Percentiles rank a stretch among this genome's conserved stretches.
phyloP scores from a whole-genome alignment of 2,797 vertebrate species.

The Neopelma chrysocephalum region DNA sequence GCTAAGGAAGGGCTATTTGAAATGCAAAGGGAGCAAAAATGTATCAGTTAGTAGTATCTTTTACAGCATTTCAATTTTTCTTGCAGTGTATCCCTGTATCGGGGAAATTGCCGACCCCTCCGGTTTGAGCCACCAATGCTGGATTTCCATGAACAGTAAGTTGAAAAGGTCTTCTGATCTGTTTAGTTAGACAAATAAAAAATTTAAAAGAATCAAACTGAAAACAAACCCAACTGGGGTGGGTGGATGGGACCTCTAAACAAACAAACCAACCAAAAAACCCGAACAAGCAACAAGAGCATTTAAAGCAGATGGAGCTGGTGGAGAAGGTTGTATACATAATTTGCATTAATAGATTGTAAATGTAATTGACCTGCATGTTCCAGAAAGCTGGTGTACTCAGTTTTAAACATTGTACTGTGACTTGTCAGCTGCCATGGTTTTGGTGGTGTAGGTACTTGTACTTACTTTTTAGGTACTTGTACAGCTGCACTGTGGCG shows the following conservation, averaged over 20 bases:
- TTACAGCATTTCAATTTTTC: slow-evolving; percentile 59
- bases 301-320: background rate
- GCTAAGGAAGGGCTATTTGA: background rate
- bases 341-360: background rate
- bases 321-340: background rate
- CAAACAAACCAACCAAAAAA: background rate
- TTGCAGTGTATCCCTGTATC: slow-evolving; percentile 87
- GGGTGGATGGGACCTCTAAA: background rate
- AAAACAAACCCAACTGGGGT: background rate
- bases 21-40: background rate
- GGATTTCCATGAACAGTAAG: slow-evolving; percentile 99
- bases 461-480: background rate
- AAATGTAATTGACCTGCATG: background rate
- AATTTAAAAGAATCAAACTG: background rate
- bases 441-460: background rate
- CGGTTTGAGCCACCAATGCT: slow-evolving; percentile 98
- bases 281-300: background rate
- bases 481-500: background rate
- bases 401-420: background rate
- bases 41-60: background rate
- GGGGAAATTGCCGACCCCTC: slow-evolving; percentile 94
- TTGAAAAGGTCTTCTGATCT: slow-evolving; percentile 21
- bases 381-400: background rate
- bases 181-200: background rate
- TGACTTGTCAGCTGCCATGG: fast-evolving